Percentiles rank a stretch among this genome's conserved stretches.
phyloP scores from a whole-genome alignment of 2,888 invertebrate species.

The Gandaritis pyraliata region DNA sequence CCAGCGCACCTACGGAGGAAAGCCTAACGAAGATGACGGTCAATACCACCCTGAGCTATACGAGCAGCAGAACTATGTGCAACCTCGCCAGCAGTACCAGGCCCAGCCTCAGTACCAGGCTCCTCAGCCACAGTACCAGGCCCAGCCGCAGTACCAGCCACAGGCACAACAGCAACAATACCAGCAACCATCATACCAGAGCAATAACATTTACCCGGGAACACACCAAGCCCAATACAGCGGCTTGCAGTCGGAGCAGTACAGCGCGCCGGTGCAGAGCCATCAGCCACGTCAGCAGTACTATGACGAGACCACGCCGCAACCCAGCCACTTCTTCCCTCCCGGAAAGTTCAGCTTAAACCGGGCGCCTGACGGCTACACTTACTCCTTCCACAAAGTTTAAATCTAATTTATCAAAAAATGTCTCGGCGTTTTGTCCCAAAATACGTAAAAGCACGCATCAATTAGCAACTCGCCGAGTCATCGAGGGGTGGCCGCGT shows the following conservation, averaged over 20 bases:
- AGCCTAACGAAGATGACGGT: conserved; percentile 79
- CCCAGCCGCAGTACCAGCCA: conserved; percentile 43
- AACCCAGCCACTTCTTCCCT: conserved; percentile 91
- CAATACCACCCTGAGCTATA: conserved; percentile 82
- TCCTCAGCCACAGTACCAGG: conserved; percentile 37
- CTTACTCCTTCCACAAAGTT: conserved; percentile 91
- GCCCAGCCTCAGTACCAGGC: conserved; percentile 60
- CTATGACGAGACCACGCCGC: conserved; percentile 86
- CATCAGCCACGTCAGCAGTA: conserved; percentile 66
- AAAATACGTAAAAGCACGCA: conserved; percentile 71
- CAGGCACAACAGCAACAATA: conserved; percentile 65
- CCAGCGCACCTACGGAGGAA: conserved; percentile 73
- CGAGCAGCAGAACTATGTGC: conserved; percentile 66
- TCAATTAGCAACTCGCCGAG: conserved; percentile 77
- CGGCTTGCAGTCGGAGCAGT: conserved; percentile 69
- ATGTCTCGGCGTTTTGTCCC: conserved; percentile 69
- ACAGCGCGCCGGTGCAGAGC: conserved; percentile 49
- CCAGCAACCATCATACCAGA: conserved; percentile 57
- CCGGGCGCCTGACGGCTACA: conserved; percentile 94
- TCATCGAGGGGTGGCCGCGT: conserved; percentile 66
- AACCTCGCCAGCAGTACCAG: conserved; percentile 67
- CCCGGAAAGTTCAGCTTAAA: conserved; percentile 94
- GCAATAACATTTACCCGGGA: conserved; percentile 77
- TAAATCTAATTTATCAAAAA: conserved; percentile 68
- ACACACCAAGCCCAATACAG: conserved; percentile 80